Conservation (phyloP, 1,140 invertebrate genomes). For the Matsumurasca onukii region DNA sequence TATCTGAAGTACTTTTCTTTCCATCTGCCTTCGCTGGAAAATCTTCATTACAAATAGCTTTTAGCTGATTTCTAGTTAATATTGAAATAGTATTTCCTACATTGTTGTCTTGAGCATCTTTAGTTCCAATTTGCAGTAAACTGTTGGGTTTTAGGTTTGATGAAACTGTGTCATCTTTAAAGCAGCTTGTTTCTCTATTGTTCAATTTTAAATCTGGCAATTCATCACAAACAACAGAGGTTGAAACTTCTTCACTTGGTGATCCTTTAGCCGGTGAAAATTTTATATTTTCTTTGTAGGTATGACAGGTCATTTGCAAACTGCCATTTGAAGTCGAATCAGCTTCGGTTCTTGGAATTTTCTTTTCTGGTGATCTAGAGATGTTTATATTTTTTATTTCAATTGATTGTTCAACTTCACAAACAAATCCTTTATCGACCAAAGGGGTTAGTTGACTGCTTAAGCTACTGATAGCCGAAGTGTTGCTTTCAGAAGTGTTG, state of each 20-base stretch:
- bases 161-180: not conserved
- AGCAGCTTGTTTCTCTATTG: no score
- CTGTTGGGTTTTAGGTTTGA: not conserved
- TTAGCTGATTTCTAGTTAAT: constrained; percentile 25
- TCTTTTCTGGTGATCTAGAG: not conserved
- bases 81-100: constrained; percentile 27
- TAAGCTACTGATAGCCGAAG: constrained; percentile 1
- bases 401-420: not conserved
- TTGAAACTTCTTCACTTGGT: constrained; percentile 21
- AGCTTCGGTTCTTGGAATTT: constrained; percentile 8
- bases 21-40: not conserved
- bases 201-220: not conserved
- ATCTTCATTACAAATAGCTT: constrained; percentile 26
- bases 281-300: not conserved
- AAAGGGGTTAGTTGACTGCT: not conserved
- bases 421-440: not conserved
- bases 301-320: constrained; percentile 1
- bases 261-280: not conserved
- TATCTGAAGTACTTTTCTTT: not conserved
- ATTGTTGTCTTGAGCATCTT: constrained; percentile 1
- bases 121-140: not conserved
- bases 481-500: not conserved
- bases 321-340: constrained; percentile 18
- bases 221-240: not conserved
- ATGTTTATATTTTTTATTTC: constrained; percentile 17